Conservation (phyloP, 2,888 invertebrate species). For the Gandaritis pyraliata region DNA sequence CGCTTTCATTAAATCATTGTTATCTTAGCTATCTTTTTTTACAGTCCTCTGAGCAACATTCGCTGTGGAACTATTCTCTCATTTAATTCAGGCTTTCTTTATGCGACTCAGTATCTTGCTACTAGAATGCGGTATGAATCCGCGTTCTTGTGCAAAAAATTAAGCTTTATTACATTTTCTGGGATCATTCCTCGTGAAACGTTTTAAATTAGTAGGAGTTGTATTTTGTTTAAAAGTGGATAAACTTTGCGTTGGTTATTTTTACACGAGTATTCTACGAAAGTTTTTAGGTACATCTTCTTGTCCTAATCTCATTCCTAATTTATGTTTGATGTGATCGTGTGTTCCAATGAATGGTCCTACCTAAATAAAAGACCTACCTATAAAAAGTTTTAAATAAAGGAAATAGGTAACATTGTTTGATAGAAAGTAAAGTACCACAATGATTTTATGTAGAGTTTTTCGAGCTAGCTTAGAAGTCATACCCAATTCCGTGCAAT, state of each 20-base stretch:
- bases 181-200: slow-evolving; percentile 1
- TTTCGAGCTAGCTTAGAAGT: neutral
- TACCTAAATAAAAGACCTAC: too few species aligned
- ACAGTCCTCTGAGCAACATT: slow-evolving; percentile 43
- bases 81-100: slow-evolving; percentile 40
- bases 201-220: slow-evolving; percentile 8
- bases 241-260: too few species aligned
- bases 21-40: slow-evolving; percentile 60
- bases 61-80: slow-evolving; percentile 44
- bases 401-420: too few species aligned
- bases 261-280: too few species aligned
- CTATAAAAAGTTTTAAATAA: too few species aligned
- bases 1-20: slow-evolving; percentile 71
- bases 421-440: too few species aligned
- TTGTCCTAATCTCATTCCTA: too few species aligned
- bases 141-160: slow-evolving; percentile 12
- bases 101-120: slow-evolving; percentile 19
- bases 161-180: slow-evolving; percentile 19
- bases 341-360: too few species aligned
- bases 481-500: slow-evolving; percentile 11
- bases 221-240: neutral
- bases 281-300: too few species aligned
- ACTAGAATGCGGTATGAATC: slow-evolving; percentile 21
- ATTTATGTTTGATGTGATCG: too few species aligned
- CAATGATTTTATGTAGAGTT: neutral